Evolutionary conservation across 1,140 invertebrate genomes (phyloP).

Genomic region (Philotrypesis tridentata): DNA sequence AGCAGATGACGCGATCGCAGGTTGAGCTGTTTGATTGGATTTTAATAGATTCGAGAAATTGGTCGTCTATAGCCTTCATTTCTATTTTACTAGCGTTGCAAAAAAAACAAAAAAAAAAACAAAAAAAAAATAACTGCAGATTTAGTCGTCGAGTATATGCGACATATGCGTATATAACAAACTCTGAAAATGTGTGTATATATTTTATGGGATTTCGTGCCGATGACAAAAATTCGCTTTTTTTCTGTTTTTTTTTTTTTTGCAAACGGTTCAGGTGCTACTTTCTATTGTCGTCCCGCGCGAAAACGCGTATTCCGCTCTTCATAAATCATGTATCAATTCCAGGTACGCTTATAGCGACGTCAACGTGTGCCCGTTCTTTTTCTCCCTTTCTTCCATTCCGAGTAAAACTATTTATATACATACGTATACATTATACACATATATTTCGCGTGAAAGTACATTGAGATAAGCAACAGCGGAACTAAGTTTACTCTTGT

Average conservation of each 20-base stretch:
- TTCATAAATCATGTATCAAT: background rate
- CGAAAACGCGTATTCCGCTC: background rate
- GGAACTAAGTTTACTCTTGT: conserved; percentile 3
- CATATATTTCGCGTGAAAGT: background rate
- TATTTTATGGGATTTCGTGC: too few species aligned
- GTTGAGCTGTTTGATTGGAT: background rate
- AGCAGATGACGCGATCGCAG: background rate
- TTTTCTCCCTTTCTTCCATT: background rate
- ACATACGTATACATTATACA: background rate
- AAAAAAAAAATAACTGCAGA: too few species aligned
- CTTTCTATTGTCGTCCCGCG: too few species aligned
- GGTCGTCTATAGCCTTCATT: background rate
- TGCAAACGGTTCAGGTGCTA: too few species aligned
- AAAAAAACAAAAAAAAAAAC: too few species aligned
- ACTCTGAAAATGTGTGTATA: too few species aligned
- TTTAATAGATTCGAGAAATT: background rate
- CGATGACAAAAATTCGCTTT: too few species aligned
- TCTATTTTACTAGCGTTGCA: too few species aligned
- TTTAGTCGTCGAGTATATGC: too few species aligned
- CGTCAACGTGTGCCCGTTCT: background rate
- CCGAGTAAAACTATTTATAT: too few species aligned
- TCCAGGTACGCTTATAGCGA: background rate
- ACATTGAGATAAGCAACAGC: background rate
- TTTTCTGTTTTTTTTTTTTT: too few species aligned
- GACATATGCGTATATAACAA: too few species aligned